Evolutionary conservation across 2,888 invertebrate genomes (phyloP), one percentile per base, ranked within the genome.

Genomic region (Athrips mouffetella): DNA sequence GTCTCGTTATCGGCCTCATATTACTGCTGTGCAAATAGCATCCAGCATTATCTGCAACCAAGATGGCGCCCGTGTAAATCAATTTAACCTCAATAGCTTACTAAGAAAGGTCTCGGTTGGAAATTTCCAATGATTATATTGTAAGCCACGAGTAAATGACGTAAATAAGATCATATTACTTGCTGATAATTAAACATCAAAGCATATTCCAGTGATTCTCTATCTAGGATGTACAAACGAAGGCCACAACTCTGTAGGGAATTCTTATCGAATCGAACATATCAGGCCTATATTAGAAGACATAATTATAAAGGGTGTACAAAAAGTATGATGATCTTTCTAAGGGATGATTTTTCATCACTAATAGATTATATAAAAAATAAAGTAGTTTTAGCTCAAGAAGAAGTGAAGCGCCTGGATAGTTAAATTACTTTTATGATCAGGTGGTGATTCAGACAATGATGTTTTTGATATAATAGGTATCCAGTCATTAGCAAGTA

Each of bases 21-120:
- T 62, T 21, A 63, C 68, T 61, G 67, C 75, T 75, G 68, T 70
- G 72, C 75, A 85, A 82, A 84, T 80, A 67, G 65, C 63, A 70
- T 72, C 71, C 64, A 64, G 58, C 57, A 73, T 82, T 83, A 84
- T 83, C 79, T 63, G 47, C 65, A 60, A 51, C 56, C 73, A 82
- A 80, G 76, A 80, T 79, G 81, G 78, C 82, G 76, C 63, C 66
- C 60, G 68, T 67, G 76, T 79, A 80, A 82, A 85, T 84, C 83
- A 84, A 80, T 79, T 77, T 83, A 85, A 84, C 85, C 85, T 83
- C 81, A 83, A 84, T 84, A 77, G 74, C 67, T 75, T 76, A 78
- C 70, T 79, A 81, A 81, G 80, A 82, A 83, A 80, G 77, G 75
- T 81, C 80, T 80, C 67, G 48, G 62, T 72, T 68, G 84, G 81